Conservation (phyloP, 2,888 invertebrate genomes). For the Drosophila suboccidentalis region DNA sequence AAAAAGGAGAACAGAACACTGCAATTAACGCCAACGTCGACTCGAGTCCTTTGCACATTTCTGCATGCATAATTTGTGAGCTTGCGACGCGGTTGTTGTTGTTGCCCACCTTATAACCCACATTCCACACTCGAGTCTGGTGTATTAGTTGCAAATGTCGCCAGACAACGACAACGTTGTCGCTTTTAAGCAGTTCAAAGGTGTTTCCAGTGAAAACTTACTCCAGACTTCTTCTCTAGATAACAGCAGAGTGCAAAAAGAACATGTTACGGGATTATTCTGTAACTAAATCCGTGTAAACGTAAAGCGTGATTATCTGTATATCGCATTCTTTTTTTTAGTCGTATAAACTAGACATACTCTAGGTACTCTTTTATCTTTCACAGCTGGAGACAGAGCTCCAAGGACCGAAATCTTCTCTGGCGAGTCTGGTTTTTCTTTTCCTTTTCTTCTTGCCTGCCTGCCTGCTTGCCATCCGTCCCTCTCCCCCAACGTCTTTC, state of each 20-base stretch:
- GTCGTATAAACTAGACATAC: conserved; percentile 14
- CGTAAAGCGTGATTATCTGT: conserved; percentile 11
- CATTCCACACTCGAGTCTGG: conserved; percentile 28
- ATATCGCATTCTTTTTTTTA: conserved; percentile 2
- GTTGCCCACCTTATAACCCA: conserved; percentile 54
- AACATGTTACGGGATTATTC: conserved; percentile 9
- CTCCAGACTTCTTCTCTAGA: conserved; percentile 8
- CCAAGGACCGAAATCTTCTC: conserved; percentile 34
- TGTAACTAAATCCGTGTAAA: conserved; percentile 11
- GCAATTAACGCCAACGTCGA: conserved; percentile 26
- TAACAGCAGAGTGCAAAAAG: not conserved
- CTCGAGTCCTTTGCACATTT: conserved; percentile 37
- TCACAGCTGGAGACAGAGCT: conserved; percentile 27
- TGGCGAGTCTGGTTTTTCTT: conserved; percentile 52
- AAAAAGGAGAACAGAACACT: not conserved
- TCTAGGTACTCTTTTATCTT: conserved; percentile 7
- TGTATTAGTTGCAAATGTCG: conserved; percentile 43
- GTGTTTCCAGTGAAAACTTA: conserved; percentile 30
- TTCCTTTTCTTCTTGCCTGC: conserved; percentile 4
- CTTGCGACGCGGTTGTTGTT: conserved; percentile 32
- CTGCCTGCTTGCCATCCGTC: conserved; percentile 3
- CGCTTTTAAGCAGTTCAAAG: conserved; percentile 51
- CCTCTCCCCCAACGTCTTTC: conserved; percentile 2
- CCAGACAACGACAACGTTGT: conserved; percentile 36
- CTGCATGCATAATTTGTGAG: conserved; percentile 50